phyloP scores from a whole-genome alignment of 2,797 vertebrate species.

The Sebastes alutus region DNA sequence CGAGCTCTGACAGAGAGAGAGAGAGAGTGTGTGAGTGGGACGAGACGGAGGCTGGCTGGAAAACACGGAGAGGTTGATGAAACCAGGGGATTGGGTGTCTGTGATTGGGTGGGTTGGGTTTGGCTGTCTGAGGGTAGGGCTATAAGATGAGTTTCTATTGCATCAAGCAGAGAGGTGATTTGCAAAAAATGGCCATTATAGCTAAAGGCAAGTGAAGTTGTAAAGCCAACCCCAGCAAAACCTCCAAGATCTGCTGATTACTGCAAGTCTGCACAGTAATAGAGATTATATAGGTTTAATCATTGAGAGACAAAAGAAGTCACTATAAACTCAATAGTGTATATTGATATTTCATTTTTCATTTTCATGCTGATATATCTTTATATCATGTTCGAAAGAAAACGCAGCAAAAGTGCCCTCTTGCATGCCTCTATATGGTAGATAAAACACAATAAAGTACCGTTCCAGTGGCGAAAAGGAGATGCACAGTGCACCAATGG shows the following conservation, averaged over 20 bases:
- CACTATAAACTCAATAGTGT: neutral
- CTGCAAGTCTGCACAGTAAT: neutral
- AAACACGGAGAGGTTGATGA: slow-evolving; percentile 73
- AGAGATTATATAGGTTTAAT: neutral
- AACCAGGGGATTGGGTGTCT: slow-evolving; percentile 45
- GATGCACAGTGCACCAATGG: too few relatives aligned
- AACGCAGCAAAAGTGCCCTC: too few relatives aligned
- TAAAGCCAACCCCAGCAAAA: neutral
- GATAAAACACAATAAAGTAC: too few relatives aligned
- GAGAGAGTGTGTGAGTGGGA: slow-evolving; percentile 65
- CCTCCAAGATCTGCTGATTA: neutral
- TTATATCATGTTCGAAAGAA: too few relatives aligned
- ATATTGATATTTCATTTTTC: neutral
- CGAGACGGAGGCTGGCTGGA: slow-evolving; percentile 71
- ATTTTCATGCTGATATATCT: neutral
- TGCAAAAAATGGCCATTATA: slow-evolving; percentile 28
- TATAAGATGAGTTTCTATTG: slow-evolving; percentile 14
- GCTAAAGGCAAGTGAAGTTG: slow-evolving; percentile 15
- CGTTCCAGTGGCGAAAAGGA: too few relatives aligned
- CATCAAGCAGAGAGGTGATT: slow-evolving; percentile 42
- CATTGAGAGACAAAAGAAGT: neutral
- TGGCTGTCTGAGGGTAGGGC: slow-evolving; percentile 24
- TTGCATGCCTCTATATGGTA: too few relatives aligned
- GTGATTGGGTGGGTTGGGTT: slow-evolving; percentile 45
- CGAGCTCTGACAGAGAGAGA: slow-evolving; percentile 65